phyloP scores from a whole-genome alignment of 2,113 vertebrate genomes.

The Poeciliopsis prolifica region DNA sequence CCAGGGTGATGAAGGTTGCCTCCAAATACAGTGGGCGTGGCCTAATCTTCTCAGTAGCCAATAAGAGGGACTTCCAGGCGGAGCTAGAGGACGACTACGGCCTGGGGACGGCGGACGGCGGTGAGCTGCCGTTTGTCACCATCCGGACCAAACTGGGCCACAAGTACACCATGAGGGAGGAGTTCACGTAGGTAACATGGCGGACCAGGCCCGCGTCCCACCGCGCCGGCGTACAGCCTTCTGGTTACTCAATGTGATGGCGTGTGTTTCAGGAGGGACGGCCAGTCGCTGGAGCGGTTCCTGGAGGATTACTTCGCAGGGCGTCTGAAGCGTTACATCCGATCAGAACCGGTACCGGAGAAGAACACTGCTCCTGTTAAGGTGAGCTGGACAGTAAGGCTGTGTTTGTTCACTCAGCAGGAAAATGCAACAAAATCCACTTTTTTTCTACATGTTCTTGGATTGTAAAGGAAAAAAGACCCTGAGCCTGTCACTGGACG shows the following conservation, averaged over 20 bases:
- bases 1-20: slow-evolving; percentile 80
- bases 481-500: no score
- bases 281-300: slow-evolving; percentile 78
- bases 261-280: slow-evolving; percentile 74
- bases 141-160: slow-evolving; percentile 75
- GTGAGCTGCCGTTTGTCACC: slow-evolving; percentile 76
- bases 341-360: slow-evolving; percentile 77
- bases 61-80: slow-evolving; percentile 74
- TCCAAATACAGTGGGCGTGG: slow-evolving; percentile 66
- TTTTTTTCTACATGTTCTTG: no score
- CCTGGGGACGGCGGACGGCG: slow-evolving; percentile 66
- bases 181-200: slow-evolving; percentile 80
- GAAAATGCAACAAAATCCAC: no score
- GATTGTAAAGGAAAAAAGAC: no score
- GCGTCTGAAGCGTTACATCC: slow-evolving; percentile 76
- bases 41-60: slow-evolving; percentile 76
- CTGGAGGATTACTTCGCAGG: slow-evolving; percentile 76
- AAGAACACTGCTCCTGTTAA: slow-evolving; percentile 72
- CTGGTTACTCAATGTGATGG: not conserved
- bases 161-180: slow-evolving; percentile 83
- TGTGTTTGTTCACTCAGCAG: not conserved
- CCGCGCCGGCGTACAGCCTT: not conserved
- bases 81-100: slow-evolving; percentile 82
- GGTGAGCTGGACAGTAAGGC: slow-evolving; percentile 45
- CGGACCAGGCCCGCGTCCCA: not conserved